Base-by-base conservation (phyloP, 2,888 invertebrate species). In the Pandemis cinnamomeana region DNA sequence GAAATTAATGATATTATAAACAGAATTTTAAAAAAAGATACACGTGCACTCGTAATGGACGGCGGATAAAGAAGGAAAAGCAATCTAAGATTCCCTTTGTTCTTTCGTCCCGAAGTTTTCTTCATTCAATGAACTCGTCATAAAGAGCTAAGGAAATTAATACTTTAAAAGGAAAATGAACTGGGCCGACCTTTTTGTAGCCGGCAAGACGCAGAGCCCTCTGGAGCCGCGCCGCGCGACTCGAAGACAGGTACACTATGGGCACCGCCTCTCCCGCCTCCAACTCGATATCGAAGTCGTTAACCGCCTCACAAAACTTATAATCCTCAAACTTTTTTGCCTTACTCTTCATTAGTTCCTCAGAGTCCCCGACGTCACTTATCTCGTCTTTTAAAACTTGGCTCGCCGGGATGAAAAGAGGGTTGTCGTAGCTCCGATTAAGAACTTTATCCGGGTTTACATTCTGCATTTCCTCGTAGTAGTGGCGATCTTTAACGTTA, bases 161-260 rank as follows among this genome's bases (percentile, higher is more conserved):
- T 78, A 71, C 55, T 68, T 61, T 55, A 73, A 71, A 71, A 75
- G 67, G 61, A 71, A 74, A 77, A 66, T 62, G 15, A 55, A 58
- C 58, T 63, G 69, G 66, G 78, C 91, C 84, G 85, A 95, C 95
- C 94, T 94, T 94, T 93, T 95, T 95, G 80, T 94, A 93, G 79
- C 95, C 95, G 58, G 93, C 95, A 84, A 95, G 95, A 78, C 94
- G 92, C 62, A 95, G 86, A n/a, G 95, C 91, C 78, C 95, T 89
- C 84, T 94, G 94, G 81, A 95, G 86, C 72, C 88, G 87, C 62
- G 95, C 95, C 61, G 95, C 95, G 71, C 94, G 91, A 80, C 92
- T 90, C 27, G 91, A 91, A 71, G 95, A 92, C 81, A 95, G 91
- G 84, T 93, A 91, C 79, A 95, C 92, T 83, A 92, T 91, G 68